These are phyloP conservation scores for Clarias fuscus DNA, from an alignment of 2,797 vertebrate species.

Conservation along the genomic window DNA sequence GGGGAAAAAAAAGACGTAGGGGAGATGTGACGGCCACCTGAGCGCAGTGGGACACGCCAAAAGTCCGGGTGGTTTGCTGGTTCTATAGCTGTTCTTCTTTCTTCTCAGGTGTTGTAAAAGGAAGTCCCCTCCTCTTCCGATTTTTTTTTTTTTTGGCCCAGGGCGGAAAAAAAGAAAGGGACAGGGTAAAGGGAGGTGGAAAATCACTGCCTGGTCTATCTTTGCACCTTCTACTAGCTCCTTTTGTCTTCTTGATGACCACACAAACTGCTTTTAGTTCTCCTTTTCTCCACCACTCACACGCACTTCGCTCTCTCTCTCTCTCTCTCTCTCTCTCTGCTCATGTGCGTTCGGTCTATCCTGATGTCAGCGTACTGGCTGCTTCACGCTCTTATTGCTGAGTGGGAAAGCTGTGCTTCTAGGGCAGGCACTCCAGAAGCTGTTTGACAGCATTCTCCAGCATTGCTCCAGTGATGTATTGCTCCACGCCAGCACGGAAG, in stretches of 20 bases:
- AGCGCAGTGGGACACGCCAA: conserved; percentile 26
- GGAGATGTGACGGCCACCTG: conserved; percentile 39
- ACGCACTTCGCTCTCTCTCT: conserved; percentile 33
- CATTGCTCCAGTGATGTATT: conserved; percentile 58
- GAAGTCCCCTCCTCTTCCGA: conserved; percentile 7
- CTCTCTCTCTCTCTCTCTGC: conserved; percentile 46
- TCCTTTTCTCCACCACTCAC: conserved; percentile 31
- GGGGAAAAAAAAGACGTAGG: conserved; percentile 22
- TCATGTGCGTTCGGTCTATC: conserved; percentile 31
- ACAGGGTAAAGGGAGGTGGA: conserved; percentile 36
- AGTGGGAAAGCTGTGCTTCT: conserved; percentile 49
- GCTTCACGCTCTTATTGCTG: conserved; percentile 58
- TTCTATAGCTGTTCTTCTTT: conserved; percentile 46
- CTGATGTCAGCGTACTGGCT: conserved; percentile 41
- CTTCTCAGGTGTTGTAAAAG: conserved; percentile 35
- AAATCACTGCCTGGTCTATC: conserved; percentile 43
- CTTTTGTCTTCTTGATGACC: conserved; percentile 49
- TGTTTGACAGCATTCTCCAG: conserved; percentile 56
- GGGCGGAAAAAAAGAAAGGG: conserved; percentile 16
- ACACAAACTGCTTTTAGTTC: conserved; percentile 46
- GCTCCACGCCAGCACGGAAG: conserved; percentile 46
- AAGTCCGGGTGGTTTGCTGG: conserved; percentile 45
- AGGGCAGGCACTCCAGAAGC: conserved; percentile 55
- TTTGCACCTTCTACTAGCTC: conserved; percentile 55
- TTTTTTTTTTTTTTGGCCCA: conserved; percentile 20